phyloP scores from a whole-genome alignment of 1,140 invertebrate species.

The Octopus sinensis region DNA sequence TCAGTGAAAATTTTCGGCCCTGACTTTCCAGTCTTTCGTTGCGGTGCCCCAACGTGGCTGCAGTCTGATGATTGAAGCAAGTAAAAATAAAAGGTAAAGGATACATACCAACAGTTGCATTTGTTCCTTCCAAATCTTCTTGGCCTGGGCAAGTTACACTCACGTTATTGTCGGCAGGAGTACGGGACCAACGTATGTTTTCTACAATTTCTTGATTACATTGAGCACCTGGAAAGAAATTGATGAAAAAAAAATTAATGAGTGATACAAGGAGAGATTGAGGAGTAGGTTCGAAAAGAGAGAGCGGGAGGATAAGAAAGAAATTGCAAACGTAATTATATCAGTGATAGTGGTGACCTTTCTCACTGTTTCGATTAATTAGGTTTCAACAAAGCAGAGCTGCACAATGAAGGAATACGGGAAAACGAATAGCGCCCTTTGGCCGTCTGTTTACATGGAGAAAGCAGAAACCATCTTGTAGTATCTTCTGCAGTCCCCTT shows the following conservation, averaged over 20 bases:
- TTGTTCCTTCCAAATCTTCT: conserved; percentile 21
- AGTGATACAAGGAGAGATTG: neutral
- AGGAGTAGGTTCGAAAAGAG: neutral
- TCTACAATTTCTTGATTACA: conserved; percentile 53
- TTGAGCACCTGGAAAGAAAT: conserved; percentile 43
- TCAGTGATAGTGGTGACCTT: too few relatives aligned
- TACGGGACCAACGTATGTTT: conserved; percentile 52
- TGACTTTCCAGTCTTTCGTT: neutral
- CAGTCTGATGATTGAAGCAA: too few relatives aligned
- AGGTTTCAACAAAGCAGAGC: too few relatives aligned
- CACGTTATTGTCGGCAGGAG: conserved; percentile 42
- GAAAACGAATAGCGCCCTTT: too few relatives aligned
- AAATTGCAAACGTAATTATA: too few relatives aligned
- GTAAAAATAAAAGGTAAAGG: neutral
- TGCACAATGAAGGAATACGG: too few relatives aligned
- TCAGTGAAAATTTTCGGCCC: too few relatives aligned
- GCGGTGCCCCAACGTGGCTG: neutral
- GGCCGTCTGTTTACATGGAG: too few relatives aligned
- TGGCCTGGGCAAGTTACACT: conserved; percentile 45
- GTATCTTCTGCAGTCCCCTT: too few relatives aligned
- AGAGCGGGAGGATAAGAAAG: neutral
- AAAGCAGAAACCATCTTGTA: too few relatives aligned
- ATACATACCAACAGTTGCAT: conserved; percentile 10
- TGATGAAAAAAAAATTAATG: neutral
- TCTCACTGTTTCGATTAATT: too few relatives aligned